phyloP scores from a whole-genome alignment of 2,113 vertebrate genomes.

The Numida meleagris region DNA sequence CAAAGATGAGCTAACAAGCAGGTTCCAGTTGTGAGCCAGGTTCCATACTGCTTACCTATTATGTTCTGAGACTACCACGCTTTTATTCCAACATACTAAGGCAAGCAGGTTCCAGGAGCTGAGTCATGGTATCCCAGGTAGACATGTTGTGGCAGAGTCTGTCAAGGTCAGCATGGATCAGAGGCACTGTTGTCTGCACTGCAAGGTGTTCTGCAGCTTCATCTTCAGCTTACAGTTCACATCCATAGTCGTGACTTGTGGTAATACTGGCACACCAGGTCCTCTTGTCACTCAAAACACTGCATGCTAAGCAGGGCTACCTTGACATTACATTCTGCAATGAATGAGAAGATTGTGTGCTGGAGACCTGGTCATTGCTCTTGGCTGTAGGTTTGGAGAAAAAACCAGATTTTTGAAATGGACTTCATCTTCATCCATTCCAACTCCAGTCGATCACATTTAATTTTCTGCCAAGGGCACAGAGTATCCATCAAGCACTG shows the following conservation, averaged over 20 bases:
- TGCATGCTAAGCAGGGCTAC: not conserved
- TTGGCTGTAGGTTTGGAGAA: not conserved
- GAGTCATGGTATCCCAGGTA: not conserved
- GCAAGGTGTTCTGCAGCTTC: not conserved
- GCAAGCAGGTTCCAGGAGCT: not conserved
- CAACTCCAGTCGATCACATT: conserved; percentile 15
- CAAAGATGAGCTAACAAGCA: not conserved
- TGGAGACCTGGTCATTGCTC: not conserved
- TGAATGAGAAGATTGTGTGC: not conserved
- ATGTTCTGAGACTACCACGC: not conserved
- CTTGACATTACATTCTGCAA: not conserved
- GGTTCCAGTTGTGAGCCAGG: not conserved
- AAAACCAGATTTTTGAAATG: not conserved
- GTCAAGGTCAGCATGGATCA: not conserved
- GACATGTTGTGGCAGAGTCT: not conserved
- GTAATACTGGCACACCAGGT: not conserved
- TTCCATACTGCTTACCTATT: not conserved
- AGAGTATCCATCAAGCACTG: not conserved
- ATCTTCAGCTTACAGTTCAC: not conserved
- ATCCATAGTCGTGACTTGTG: not conserved
- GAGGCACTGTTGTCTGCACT: not conserved
- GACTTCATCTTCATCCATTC: conserved; percentile 16
- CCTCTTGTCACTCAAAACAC: too few relatives aligned
- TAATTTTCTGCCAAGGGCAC: conserved; percentile 32
- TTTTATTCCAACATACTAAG: not conserved